Percentiles rank a stretch among this genome's conserved stretches.
Conservation (phyloP, 2,797 vertebrate species). For the Gypaetus barbatus region DNA sequence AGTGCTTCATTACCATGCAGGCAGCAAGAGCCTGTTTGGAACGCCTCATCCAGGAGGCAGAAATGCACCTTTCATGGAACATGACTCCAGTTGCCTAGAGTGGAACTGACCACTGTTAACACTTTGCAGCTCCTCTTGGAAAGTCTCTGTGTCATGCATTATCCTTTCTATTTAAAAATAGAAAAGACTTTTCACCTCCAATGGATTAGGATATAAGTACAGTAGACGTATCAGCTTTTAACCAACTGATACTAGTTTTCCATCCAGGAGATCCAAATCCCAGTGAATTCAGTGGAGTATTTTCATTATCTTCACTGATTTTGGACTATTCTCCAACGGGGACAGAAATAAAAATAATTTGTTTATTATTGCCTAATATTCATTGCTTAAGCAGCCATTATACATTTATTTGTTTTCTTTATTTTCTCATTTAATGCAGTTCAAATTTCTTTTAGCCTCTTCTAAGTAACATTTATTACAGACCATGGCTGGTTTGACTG, state of each 20-base stretch:
- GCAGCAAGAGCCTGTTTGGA: not conserved
- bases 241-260: not conserved
- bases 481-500: not conserved
- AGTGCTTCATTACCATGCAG: conserved; percentile 2
- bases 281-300: not conserved
- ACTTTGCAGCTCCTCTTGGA: not conserved
- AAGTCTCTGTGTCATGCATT: not conserved
- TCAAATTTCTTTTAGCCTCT: not conserved
- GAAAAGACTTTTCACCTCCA: not conserved
- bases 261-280: not conserved
- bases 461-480: not conserved
- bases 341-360: not conserved
- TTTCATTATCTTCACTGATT: not conserved
- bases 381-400: not conserved
- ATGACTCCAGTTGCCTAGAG: not conserved
- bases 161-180: not conserved
- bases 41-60: not conserved
- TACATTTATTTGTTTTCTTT: not conserved
- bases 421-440: not conserved
- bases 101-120: not conserved
- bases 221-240: not conserved
- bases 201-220: not conserved
- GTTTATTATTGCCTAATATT: not conserved
- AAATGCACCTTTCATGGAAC: not conserved
- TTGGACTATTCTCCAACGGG: not conserved